A percentile compares a stretch with the other conserved stretches of the same genome.
Evolutionary conservation across 2,113 vertebrate species (phyloP).

Genomic region (Theristicus caerulescens): DNA sequence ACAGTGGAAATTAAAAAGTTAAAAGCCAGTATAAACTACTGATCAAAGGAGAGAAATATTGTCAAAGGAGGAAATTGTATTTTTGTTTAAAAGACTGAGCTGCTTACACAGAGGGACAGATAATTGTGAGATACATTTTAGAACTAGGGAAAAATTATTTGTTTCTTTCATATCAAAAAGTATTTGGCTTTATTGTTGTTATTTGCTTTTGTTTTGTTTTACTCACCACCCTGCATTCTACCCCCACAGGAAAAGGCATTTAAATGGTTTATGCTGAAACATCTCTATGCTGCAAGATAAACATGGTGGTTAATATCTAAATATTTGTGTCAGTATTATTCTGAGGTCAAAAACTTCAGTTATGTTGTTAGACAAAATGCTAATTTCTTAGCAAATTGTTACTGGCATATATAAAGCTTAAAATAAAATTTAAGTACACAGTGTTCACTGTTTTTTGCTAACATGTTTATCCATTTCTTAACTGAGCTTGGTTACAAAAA

Average conservation of each 20-base stretch:
- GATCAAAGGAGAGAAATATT: background rate
- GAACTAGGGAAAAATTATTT: background rate
- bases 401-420: background rate
- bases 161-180: background rate
- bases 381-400: background rate
- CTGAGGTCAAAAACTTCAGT: background rate
- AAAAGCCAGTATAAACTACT: background rate
- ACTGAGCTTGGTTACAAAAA: background rate
- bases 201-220: background rate
- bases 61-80: background rate
- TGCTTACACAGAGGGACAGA: background rate
- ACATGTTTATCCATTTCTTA: background rate
- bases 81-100: background rate
- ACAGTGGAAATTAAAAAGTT: background rate
- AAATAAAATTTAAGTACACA: background rate
- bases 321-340: background rate
- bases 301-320: background rate
- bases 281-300: background rate
- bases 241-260: background rate
- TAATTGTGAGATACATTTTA: background rate
- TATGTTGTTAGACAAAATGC: background rate
- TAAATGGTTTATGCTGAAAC: background rate
- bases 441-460: background rate
- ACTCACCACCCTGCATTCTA: rapidly evolving
- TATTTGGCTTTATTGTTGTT: background rate